Evolutionary conservation across 2,113 vertebrate species (phyloP), one percentile per base, ranked within the genome.

Genomic region (Neoarius graeffei): DNA sequence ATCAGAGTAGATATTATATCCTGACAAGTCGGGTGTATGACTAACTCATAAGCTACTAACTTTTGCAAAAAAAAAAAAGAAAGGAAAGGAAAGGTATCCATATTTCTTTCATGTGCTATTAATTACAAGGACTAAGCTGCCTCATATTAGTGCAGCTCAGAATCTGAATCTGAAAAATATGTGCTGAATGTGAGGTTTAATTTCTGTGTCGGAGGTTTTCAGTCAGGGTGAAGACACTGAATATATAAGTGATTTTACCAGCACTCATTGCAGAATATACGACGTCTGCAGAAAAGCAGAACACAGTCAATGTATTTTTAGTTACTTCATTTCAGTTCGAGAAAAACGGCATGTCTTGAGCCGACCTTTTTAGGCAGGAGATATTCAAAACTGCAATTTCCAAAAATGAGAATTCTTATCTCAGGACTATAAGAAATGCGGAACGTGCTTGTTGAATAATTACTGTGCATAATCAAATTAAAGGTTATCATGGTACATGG

Each of bases 51-150:
- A 76, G 15, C 27, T 69, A 69, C 4, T 60, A 10, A 66, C 1
- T 67, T 67, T 67, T n/a, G n/a, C 10, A 13, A 25, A 25, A 64
- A 19, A 60, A 19, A 59, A 59, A 67, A 67, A 11, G 27, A 69
- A 7, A 60, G 59, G 17, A 60, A 54, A 11, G 1, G 52, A 23
- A 62, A 23, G 67, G 17, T 5, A 74, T 48, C 23, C 35, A 74
- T 4, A 77, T 52, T 50, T 77, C 48, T 80, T 84, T 69, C 73
- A 54, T 8, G 64, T 81, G 27, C 81, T 88, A 62, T 67, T 90
- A 88, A 90, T 90, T 88, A 87, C 84, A 66, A 54, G 17, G 15
- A 23, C 73, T 79, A 84, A 86, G 52, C 84, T 81, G 56, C 73
- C 83, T 77, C 81, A 88, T 74, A 88, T 86, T 84, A 84, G 52